Evolutionary conservation across 2,797 vertebrate genomes (phyloP), one percentile per base, ranked within the genome.

Genomic region (Huso huso): DNA sequence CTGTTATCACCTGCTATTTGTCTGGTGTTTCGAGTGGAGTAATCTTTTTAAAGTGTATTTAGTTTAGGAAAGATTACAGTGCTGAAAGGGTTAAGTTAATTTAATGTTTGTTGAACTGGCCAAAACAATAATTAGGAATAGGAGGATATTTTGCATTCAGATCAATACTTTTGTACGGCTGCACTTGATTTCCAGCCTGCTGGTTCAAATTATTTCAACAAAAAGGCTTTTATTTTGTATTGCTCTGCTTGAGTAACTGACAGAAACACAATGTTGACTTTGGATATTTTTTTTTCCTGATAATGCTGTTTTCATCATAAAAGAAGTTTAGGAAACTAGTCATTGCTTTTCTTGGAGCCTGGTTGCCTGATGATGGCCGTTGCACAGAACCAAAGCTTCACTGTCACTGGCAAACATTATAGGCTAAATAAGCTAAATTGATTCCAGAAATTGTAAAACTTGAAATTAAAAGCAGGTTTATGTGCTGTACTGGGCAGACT

Each of bases 271-370:
- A 37, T 37, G 53, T 50, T 60, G 48, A 60, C 15, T 12, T 66
- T 59, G 49, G 64, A 57, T 12, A 10, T 8, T 57, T 58, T 37
- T 37, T 37, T 37, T 37, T 3, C 2, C 23, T 37, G 23, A 37
- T 57, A 49, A 6, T 50, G 12, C 48, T 60, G 61, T 65, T 51
- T 69, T 69, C 52, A 65, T 62, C 61, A 65, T 48, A 49, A 60
- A 67, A 58, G 52, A 61, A 66, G 58, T 66, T 68, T 61, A 65
- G 62, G 68, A 66, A 5, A 49, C 67, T 13, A 61, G 62, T 65
- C 51, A 23, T 50, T 59, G 76, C 82, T 81, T 80, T 78, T 79
- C 72, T 87, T 85, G 84, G 86, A 80, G 49, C 11, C 53, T 0
- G 48, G 64, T 37, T 37, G 23, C 23, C 23, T 37, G 23, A 4